Base-by-base conservation (phyloP, 2,888 invertebrate species). In the Hemithea aestivaria region DNA sequence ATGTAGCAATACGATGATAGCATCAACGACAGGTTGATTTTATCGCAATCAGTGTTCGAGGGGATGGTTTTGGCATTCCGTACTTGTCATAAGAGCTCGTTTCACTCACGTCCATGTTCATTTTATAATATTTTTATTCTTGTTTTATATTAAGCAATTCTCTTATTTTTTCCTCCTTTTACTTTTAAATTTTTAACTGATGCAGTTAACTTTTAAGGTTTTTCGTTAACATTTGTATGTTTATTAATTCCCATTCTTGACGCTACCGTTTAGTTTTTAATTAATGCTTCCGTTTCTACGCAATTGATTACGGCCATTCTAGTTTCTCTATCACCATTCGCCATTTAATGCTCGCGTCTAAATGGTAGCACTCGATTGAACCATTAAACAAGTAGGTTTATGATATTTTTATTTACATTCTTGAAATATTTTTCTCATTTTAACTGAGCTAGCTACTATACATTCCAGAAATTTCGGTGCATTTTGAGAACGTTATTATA, bases 31-130 rank as follows among this genome's bases (percentile, higher is more conserved):
- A 63, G 62, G 62, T 59, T 59, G 67, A 67, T 67, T 60, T 69
- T 72, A 76, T 76, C 74, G 49, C 45, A 65, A 74, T 73, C 68
- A 68, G 69, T 74, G 69, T 70, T 51, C 23, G 45, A 45, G 46
- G 56, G 52, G 58, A 68, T 66, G 58, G 55, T 67, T 71, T 62
- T 59, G 56, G 47, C 62, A 60, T 58, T 55, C 51, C 50, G 41
- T 60, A 55, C 58, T 57, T 66, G 66, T 72, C 64, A 61, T 51
- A 58, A 40, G 11, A 20, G 11, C 33, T 33, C 34, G 27, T 29
- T 20, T 29, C 20, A 23, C 32, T 40, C 24, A n/a, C 7, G 10
- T 33, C 31, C 16, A 16, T 4, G 16, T 16, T 16, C 5, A 16
- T 16, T 4, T 4, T 4, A 4, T 16, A 16, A 4, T 16, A 16